phyloP scores from a whole-genome alignment of 1,140 invertebrate genomes.

The Bacillus rossius region DNA sequence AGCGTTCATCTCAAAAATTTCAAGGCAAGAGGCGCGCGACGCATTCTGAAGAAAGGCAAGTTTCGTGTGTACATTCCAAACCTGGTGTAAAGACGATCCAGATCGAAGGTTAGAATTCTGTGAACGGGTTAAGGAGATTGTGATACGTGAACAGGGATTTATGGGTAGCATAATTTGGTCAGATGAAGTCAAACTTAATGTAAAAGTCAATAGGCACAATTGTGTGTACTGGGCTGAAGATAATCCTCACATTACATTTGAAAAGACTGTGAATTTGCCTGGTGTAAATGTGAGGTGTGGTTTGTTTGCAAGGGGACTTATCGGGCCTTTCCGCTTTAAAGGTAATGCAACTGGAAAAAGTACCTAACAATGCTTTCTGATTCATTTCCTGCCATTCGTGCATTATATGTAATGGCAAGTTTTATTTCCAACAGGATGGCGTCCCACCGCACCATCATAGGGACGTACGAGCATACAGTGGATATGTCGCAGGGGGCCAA shows the following conservation, averaged over 20 bases:
- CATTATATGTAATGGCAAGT: too few species aligned
- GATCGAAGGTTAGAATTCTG: constrained; percentile 1
- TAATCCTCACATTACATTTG: too few species aligned
- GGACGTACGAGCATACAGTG: too few species aligned
- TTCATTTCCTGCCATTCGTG: too few species aligned
- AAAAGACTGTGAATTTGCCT: neutral
- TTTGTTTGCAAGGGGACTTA: neutral
- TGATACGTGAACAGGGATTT: constrained; percentile 1
- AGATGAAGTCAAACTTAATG: constrained; percentile 10
- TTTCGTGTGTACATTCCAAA: neutral
- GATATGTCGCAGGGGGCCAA: too few species aligned
- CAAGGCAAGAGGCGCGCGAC: neutral
- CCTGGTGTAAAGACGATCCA: neutral
- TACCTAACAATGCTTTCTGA: too few species aligned
- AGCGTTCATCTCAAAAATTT: too few species aligned
- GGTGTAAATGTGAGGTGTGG: constrained; percentile 5
- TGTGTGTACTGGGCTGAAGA: neutral
- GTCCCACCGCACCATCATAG: too few species aligned
- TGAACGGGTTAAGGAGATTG: neutral
- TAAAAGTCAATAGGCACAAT: neutral
- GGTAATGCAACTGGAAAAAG: too few species aligned
- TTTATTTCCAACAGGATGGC: too few species aligned
- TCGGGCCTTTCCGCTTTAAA: neutral
- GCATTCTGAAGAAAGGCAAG: neutral
- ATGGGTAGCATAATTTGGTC: neutral